Percentiles rank a stretch among this genome's conserved stretches.
Evolutionary conservation across 2,888 invertebrate species (phyloP).

Genomic region (Therioaphis trifolii): DNA sequence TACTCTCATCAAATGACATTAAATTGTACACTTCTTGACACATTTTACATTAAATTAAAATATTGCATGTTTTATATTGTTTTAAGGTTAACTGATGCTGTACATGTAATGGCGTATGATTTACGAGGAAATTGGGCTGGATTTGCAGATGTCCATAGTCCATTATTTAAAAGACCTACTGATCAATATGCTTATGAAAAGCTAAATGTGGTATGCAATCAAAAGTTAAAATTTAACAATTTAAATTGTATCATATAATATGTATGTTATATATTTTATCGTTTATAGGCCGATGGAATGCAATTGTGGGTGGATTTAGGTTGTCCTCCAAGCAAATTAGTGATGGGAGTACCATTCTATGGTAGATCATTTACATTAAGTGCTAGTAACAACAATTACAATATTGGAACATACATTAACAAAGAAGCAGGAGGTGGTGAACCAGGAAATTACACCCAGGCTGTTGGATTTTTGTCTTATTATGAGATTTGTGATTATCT

Average conservation of each 20-base stretch:
- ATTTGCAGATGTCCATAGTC: conserved; percentile 89
- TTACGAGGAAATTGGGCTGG: conserved; percentile 91
- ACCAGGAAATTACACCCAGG: conserved; percentile 87
- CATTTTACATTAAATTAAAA: not conserved
- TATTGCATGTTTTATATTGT: conserved; percentile 47
- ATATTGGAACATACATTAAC: conserved; percentile 86
- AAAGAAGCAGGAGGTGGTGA: conserved; percentile 90
- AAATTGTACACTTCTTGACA: no score
- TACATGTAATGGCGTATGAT: conserved; percentile 89
- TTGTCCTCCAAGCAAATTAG: conserved; percentile 85
- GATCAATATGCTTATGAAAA: conserved; percentile 91
- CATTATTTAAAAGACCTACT: conserved; percentile 84
- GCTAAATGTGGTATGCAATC: conserved; percentile 82
- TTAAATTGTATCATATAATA: not conserved
- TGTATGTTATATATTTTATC: not conserved
- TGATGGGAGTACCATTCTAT: conserved; percentile 91
- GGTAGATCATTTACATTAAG: conserved; percentile 87
- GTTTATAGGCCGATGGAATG: conserved; percentile 82
- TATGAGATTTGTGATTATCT: conserved; percentile 75
- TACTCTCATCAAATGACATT: no score
- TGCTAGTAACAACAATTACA: conserved; percentile 84
- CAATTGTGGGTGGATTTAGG: conserved; percentile 90
- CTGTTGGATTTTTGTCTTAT: conserved; percentile 87
- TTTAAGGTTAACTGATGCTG: conserved; percentile 79
- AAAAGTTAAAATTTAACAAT: not conserved